Evolutionary conservation across 2,113 vertebrate genomes (phyloP).

Genomic region (Haliaeetus leucogaster): DNA sequence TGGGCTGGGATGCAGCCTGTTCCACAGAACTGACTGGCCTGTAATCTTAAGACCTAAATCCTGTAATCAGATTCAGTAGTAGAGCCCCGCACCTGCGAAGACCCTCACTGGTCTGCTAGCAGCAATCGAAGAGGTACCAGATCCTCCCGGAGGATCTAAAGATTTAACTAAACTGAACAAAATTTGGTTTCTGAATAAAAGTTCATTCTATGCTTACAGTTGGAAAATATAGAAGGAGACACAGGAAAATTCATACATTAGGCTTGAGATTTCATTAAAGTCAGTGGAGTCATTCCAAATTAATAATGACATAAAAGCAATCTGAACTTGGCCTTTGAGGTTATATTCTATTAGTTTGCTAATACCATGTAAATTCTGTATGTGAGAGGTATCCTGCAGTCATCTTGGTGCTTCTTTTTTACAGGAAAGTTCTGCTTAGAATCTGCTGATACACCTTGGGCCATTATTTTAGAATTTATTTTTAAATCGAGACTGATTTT

Average conservation of each 20-base stretch:
- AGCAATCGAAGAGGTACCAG: background rate
- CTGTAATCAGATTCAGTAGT: constrained; percentile 5
- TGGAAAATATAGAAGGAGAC: background rate
- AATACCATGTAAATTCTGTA: background rate
- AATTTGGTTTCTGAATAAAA: constrained; percentile 27
- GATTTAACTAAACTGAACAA: constrained; percentile 1
- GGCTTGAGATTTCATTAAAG: background rate
- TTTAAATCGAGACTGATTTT: background rate
- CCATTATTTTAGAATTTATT: background rate
- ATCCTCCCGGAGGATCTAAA: background rate
- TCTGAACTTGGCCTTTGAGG: background rate
- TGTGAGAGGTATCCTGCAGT: background rate
- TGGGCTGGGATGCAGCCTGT: background rate
- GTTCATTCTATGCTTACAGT: background rate
- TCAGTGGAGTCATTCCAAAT: background rate
- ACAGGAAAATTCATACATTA: background rate
- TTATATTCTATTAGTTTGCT: constrained; percentile 11
- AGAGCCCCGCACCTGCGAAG: background rate
- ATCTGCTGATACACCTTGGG: background rate
- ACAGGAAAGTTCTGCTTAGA: background rate
- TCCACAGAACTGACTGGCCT: background rate
- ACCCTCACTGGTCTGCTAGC: background rate
- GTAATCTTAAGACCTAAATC: constrained; percentile 32
- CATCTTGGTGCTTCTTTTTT: background rate
- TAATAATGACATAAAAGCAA: background rate